These are phyloP conservation scores for Morone chrysops DNA, from an alignment of 2,113 vertebrate species.

Conservation along the genomic window DNA sequence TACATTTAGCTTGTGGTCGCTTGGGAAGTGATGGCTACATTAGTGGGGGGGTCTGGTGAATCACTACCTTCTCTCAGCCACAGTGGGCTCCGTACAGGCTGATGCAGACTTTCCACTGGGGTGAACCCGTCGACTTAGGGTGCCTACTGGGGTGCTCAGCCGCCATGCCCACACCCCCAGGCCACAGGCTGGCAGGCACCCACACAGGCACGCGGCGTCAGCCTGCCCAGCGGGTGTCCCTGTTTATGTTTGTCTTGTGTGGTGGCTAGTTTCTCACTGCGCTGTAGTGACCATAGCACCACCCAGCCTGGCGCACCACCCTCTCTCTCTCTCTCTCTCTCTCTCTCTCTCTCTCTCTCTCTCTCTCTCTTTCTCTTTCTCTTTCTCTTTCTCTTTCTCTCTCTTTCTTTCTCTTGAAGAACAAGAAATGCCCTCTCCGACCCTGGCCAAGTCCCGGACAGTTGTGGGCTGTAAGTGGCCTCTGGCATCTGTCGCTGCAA, in stretches of 20 bases:
- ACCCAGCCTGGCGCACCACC: conserved; percentile 36
- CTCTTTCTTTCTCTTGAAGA: not conserved
- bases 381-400: not conserved
- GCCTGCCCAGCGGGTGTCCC: conserved; percentile 67
- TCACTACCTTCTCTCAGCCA: conserved; percentile 63
- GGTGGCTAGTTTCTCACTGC: conserved; percentile 59
- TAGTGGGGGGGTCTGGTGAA: conserved; percentile 58
- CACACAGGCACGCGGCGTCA: conserved; percentile 75
- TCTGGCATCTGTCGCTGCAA: conserved; percentile 31
- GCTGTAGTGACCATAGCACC: conserved; percentile 52
- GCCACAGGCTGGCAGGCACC: conserved; percentile 75
- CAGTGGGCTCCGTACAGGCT: conserved; percentile 62
- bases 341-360: too few species aligned
- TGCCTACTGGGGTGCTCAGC: conserved; percentile 46
- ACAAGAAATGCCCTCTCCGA: conserved; percentile 28
- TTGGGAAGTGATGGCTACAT: conserved; percentile 74
- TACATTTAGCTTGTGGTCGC: conserved; percentile 81
- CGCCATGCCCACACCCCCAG: conserved; percentile 36
- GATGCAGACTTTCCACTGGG: conserved; percentile 80
- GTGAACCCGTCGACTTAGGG: conserved; percentile 66
- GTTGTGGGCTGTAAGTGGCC: conserved; percentile 37
- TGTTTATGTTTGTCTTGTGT: conserved; percentile 78
- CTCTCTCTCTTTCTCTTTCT: too few species aligned
- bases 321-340: not conserved
- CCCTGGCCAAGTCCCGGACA: conserved; percentile 33